These are phyloP conservation scores for Drosophila arawakana DNA, from an alignment of 1,140 invertebrate species.

Conservation along the genomic window DNA sequence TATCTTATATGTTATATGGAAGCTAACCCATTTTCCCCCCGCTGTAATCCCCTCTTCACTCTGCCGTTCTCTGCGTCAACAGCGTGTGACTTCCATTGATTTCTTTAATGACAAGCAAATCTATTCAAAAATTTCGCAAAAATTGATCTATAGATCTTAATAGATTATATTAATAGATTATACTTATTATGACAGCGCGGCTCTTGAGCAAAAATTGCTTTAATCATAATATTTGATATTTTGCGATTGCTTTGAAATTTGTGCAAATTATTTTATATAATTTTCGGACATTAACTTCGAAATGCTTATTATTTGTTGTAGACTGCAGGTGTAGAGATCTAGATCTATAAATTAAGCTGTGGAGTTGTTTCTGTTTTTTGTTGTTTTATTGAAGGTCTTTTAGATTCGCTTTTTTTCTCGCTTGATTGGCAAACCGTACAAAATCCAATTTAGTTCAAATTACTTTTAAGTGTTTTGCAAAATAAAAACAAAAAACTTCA, in stretches of 20 bases:
- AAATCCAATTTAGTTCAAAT: conserved; percentile 80
- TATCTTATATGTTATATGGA: conserved; percentile 23
- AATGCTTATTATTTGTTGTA: conserved; percentile 7
- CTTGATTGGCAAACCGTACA: conserved; percentile 67
- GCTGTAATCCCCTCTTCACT: background rate
- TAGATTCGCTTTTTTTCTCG: conserved; percentile 59
- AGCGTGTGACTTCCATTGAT: conserved; percentile 17
- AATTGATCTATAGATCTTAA: conserved; percentile 21
- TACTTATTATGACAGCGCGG: conserved; percentile 28
- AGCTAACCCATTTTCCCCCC: background rate
- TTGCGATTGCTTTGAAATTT: conserved; percentile 53
- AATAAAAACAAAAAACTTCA: conserved; percentile 1
- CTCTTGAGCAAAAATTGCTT: conserved; percentile 37
- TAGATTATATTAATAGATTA: conserved; percentile 13
- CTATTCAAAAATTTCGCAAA: conserved; percentile 41
- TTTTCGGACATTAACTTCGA: conserved; percentile 44
- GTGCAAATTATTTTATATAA: conserved; percentile 71
- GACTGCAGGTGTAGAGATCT: conserved; percentile 53
- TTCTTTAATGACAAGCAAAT: conserved; percentile 51
- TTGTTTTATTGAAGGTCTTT: conserved; percentile 46
- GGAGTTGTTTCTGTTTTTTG: conserved; percentile 10
- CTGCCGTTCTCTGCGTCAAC: background rate
- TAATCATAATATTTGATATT: conserved; percentile 46
- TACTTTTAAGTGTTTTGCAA: conserved; percentile 68
- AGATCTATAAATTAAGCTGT: conserved; percentile 57